Evolutionary conservation across 2,888 invertebrate genomes (phyloP).

Genomic region (Crocallis elinguaria): DNA sequence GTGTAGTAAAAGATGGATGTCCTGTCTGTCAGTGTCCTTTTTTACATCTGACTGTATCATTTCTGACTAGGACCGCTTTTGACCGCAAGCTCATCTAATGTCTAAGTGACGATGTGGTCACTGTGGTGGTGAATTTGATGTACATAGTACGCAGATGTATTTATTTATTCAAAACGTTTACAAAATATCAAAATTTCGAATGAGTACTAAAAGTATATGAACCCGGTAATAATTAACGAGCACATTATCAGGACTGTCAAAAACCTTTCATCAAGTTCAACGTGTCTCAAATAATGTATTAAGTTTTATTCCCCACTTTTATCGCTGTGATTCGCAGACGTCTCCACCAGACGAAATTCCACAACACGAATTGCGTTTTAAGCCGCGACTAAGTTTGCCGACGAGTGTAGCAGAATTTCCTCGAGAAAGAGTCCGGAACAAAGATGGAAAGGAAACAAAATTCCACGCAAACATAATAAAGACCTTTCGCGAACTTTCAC

Average conservation of each 20-base stretch:
- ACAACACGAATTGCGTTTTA: constrained; percentile 57
- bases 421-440: constrained; percentile 50
- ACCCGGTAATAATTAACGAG: neutral
- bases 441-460: constrained; percentile 62
- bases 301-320: constrained; percentile 24
- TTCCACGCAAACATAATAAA: constrained; percentile 63
- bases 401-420: constrained; percentile 53
- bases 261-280: constrained; percentile 3
- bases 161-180: neutral
- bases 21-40: too few relatives aligned
- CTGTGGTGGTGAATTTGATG: too few relatives aligned
- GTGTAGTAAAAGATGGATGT: too few relatives aligned
- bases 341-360: constrained; percentile 46
- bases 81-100: too few relatives aligned
- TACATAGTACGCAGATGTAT: too few relatives aligned
- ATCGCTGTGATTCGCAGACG: constrained; percentile 31
- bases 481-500: constrained; percentile 60
- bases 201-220: constrained; percentile 1
- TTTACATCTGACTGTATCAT: too few relatives aligned
- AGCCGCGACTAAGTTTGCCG: constrained; percentile 53
- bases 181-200: neutral
- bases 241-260: neutral
- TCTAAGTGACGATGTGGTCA: too few relatives aligned
- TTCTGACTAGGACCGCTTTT: too few relatives aligned
- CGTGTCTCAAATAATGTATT: constrained; percentile 8